A percentile compares a stretch with the other conserved stretches of the same genome.
Conservation (phyloP, 2,113 vertebrate species). For the Zootoca vivipara region DNA sequence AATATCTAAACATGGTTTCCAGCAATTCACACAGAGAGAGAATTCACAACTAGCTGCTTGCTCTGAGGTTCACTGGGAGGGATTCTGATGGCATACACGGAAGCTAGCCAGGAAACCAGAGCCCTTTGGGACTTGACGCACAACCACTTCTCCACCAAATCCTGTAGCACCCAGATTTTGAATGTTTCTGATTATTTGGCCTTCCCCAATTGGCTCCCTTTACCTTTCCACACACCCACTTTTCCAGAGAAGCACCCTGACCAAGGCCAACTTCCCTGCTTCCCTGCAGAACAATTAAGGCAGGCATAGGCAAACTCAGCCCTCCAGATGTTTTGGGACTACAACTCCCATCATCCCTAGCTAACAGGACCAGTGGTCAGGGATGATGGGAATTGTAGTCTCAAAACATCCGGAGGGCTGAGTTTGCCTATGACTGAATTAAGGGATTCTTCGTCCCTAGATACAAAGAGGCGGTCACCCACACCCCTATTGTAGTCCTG, state of each 20-base stretch:
- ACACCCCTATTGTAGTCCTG: neutral
- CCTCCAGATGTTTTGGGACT: too few species aligned
- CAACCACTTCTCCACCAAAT: neutral
- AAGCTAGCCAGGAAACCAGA: too few species aligned
- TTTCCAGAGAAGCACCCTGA: neutral
- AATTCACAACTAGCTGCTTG: neutral
- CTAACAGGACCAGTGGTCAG: too few species aligned
- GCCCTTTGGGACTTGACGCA: neutral
- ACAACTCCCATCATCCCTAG: too few species aligned
- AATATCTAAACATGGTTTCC: neutral
- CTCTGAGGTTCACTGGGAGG: neutral
- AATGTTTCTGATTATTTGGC: neutral
- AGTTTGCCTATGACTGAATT: too few species aligned
- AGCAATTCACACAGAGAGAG: neutral
- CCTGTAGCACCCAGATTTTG: neutral
- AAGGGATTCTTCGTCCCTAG: neutral
- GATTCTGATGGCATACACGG: too few species aligned
- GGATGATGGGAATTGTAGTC: too few species aligned
- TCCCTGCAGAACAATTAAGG: neutral
- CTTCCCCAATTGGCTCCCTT: too few species aligned
- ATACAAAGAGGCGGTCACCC: too few species aligned
- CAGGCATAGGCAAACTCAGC: too few species aligned
- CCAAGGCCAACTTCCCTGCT: neutral
- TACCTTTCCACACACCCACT: neutral
- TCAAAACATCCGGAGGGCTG: too few species aligned